phyloP scores from a whole-genome alignment of 2,113 vertebrate genomes.

The Lepidothrix coronata region DNA sequence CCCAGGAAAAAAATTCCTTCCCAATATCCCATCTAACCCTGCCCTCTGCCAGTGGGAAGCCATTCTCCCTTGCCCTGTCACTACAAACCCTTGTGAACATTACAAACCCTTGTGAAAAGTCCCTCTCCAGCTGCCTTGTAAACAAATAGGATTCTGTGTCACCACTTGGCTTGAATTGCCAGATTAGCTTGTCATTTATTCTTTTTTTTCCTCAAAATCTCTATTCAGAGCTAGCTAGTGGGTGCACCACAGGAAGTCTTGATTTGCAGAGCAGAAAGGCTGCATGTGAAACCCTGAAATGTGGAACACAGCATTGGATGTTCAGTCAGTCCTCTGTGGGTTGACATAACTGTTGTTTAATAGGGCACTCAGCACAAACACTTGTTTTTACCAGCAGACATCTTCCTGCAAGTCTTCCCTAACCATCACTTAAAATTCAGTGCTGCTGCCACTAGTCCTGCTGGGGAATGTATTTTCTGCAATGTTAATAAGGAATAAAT shows the following conservation, averaged over 20 bases:
- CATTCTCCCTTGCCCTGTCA: background rate
- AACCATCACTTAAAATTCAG: slow-evolving; percentile 29
- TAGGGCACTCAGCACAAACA: background rate
- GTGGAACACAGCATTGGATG: background rate
- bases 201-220: background rate
- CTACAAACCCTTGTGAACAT: background rate
- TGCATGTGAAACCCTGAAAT: background rate
- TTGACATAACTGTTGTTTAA: background rate
- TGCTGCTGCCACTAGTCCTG: background rate
- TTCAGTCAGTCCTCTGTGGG: background rate
- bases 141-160: background rate
- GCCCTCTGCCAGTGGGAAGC: background rate
- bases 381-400: slow-evolving; percentile 2
- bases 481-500: slow-evolving; percentile 7
- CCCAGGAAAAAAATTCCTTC: fast-evolving
- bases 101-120: background rate
- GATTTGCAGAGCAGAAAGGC: background rate
- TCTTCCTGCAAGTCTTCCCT: background rate
- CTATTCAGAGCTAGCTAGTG: background rate
- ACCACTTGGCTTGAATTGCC: background rate
- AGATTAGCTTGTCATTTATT: background rate
- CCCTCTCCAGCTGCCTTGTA: fast-evolving
- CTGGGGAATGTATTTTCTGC: background rate
- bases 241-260: background rate
- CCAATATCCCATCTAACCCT: background rate